These are phyloP conservation scores for Gymnothorax javanicus DNA, from an alignment of 2,797 vertebrate species.

Conservation along the genomic window DNA sequence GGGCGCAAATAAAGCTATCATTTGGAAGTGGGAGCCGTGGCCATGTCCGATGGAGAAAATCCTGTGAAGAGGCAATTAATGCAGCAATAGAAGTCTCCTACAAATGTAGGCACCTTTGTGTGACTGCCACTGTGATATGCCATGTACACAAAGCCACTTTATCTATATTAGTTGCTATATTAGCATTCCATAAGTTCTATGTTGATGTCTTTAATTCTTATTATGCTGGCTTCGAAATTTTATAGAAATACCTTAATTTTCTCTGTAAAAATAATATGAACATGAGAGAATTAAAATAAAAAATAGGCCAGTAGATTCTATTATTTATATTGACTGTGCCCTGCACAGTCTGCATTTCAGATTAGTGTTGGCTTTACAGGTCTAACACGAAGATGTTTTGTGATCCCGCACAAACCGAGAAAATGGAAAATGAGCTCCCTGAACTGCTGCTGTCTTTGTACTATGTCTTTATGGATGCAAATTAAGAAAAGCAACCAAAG, in stretches of 20 bases:
- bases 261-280: neutral
- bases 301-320: neutral
- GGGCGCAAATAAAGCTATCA: neutral
- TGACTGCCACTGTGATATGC: neutral
- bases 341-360: neutral
- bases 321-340: neutral
- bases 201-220: neutral
- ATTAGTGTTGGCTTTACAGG: neutral
- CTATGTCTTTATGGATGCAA: neutral
- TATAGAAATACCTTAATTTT: neutral
- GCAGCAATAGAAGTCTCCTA: neutral
- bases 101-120: neutral
- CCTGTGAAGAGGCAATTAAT: neutral
- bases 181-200: neutral
- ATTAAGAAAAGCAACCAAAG: neutral
- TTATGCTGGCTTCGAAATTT: neutral
- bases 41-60: neutral
- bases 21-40: neutral
- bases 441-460: neutral
- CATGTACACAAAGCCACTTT: neutral
- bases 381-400: neutral
- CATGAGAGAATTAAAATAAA: neutral
- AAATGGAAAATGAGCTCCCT: slow-evolving; percentile 11
- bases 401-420: neutral
- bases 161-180: neutral